Percentiles rank a stretch among this genome's conserved stretches.
Evolutionary conservation across 2,888 invertebrate genomes (phyloP).

Genomic region (Julus scanicus): DNA sequence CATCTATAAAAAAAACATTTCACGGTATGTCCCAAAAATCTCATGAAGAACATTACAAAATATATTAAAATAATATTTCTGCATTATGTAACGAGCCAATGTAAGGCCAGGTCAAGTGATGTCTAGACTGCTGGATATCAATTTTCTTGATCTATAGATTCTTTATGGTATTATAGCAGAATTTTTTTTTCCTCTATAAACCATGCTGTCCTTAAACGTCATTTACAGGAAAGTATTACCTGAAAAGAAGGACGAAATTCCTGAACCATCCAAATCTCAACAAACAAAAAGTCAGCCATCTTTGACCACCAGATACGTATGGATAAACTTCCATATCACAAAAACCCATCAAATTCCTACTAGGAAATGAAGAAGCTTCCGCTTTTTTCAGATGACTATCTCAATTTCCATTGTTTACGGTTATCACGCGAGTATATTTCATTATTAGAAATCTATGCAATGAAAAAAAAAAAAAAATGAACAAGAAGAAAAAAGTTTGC

Average conservation of each 20-base stretch:
- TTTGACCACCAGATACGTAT: not conserved
- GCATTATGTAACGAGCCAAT: no score
- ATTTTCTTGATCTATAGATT: no score
- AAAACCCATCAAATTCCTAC: not conserved
- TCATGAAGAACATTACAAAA: no score
- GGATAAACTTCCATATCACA: not conserved
- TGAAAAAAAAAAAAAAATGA: not conserved
- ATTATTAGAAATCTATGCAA: not conserved
- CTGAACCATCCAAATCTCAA: not conserved
- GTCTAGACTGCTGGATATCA: no score
- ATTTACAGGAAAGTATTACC: not conserved
- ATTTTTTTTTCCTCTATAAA: not conserved
- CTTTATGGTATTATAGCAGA: no score
- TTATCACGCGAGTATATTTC: not conserved
- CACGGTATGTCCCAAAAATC: no score
- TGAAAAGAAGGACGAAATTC: not conserved
- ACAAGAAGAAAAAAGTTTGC: not conserved
- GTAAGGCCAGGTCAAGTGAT: no score
- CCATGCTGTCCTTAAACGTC: not conserved
- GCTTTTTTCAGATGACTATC: not conserved
- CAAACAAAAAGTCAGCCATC: not conserved
- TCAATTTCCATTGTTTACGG: constrained; percentile 21
- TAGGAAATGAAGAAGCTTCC: constrained; percentile 32
- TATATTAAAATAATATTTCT: no score
- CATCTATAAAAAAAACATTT: no score